These are phyloP conservation scores for Zelostemma sp. DNA, from an alignment of 1,140 invertebrate species.

Conservation along the genomic window DNA sequence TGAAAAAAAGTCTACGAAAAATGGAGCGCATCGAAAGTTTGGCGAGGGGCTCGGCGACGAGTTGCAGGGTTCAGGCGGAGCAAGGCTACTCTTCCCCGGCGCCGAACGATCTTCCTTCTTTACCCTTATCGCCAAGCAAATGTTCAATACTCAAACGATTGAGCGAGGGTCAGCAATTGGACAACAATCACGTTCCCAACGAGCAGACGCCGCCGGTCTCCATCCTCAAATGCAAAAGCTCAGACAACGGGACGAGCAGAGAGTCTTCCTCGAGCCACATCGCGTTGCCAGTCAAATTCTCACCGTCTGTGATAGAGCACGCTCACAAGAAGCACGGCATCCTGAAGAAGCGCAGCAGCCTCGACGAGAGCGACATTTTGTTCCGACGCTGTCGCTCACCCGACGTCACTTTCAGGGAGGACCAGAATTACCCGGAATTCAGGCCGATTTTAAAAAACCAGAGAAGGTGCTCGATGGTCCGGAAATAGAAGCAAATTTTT, in stretches of 20 bases:
- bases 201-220: constrained; percentile 74
- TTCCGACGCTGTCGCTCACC: constrained; percentile 78
- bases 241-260: constrained; percentile 71
- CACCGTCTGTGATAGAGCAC: constrained; percentile 64
- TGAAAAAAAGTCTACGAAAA: constrained; percentile 1
- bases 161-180: constrained; percentile 59
- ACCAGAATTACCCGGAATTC: constrained; percentile 70
- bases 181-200: constrained; percentile 47
- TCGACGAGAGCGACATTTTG: constrained; percentile 82
- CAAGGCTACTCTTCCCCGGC: constrained; percentile 5
- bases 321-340: constrained; percentile 81
- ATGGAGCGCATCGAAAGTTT: constrained; percentile 34
- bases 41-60: constrained; percentile 25
- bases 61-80: constrained; percentile 23
- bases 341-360: constrained; percentile 82
- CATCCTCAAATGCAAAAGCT: constrained; percentile 83
- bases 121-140: constrained; percentile 50
- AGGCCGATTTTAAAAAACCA: constrained; percentile 79
- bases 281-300: constrained; percentile 56
- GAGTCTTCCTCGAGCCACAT: constrained; percentile 65
- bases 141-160: constrained; percentile 52
- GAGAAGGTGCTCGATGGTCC: constrained; percentile 55
- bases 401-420: constrained; percentile 74
- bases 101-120: constrained; percentile 24
- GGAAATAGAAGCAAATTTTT: too few relatives aligned